Evolutionary conservation across 2,113 vertebrate species (phyloP).

Genomic region (Lynx canadensis): DNA sequence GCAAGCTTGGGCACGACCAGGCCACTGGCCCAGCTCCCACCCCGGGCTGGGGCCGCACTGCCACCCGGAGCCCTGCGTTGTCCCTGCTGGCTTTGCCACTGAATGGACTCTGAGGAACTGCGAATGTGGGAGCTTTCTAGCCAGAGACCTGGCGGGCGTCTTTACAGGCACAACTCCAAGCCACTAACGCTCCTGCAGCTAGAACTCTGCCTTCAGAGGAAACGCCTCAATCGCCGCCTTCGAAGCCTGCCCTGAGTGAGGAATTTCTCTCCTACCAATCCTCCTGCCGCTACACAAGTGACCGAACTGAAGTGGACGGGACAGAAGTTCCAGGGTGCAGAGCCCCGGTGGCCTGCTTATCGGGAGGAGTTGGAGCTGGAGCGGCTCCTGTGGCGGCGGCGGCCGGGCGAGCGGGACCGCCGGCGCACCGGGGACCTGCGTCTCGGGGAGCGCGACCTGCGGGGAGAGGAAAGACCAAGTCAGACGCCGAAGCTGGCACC

Average conservation of each 20-base stretch:
- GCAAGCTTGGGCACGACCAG: too few species aligned
- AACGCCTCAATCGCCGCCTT: not conserved
- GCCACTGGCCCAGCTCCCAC: not conserved
- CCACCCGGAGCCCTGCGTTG: not conserved
- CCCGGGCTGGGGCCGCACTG: not conserved
- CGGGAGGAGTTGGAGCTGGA: constrained; percentile 99
- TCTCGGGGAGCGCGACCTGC: constrained; percentile 95
- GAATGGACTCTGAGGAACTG: not conserved
- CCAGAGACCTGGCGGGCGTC: not conserved
- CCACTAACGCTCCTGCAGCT: not conserved
- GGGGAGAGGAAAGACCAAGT: not conserved
- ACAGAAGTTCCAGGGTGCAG: constrained; percentile 81
- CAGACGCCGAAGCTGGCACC: not conserved
- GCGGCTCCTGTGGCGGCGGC: constrained; percentile 95
- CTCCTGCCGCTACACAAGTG: constrained; percentile 72
- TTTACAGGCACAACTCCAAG: not conserved
- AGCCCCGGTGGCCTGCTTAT: constrained; percentile 83
- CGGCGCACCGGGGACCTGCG: constrained; percentile 95
- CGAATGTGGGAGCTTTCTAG: not conserved
- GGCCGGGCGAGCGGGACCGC: constrained; percentile 95
- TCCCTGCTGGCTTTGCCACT: not conserved
- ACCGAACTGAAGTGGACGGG: constrained; percentile 73
- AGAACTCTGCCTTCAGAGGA: not conserved
- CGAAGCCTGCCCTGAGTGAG: not conserved
- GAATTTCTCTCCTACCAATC: not conserved